Percentiles rank a stretch among this genome's conserved stretches.
Conservation (phyloP, 2,797 vertebrate species). For the Poecilia wingei region DNA sequence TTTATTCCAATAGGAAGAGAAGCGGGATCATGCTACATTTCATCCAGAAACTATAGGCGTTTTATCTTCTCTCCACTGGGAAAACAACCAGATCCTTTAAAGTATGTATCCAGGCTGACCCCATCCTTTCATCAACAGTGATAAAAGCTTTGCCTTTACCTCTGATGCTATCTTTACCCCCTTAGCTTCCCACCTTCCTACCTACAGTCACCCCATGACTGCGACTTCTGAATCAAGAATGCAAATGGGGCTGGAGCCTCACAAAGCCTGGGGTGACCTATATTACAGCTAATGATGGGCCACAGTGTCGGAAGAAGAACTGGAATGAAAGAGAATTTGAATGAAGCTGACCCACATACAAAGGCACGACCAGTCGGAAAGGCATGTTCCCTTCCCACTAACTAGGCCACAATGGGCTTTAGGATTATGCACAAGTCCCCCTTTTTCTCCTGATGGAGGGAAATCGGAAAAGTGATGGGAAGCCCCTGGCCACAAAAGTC, state of each 20-base stretch:
- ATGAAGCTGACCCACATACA: conserved; percentile 88
- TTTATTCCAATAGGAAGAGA: conserved; percentile 16
- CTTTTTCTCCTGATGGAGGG: conserved; percentile 74
- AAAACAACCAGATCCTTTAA: conserved; percentile 70
- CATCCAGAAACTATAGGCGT: conserved; percentile 54
- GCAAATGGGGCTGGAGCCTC: conserved; percentile 81
- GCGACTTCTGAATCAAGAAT: conserved; percentile 84
- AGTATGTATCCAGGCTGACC: conserved; percentile 70
- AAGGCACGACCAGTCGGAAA: conserved; percentile 81
- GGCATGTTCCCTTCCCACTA: conserved; percentile 83
- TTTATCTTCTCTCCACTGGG: conserved; percentile 68
- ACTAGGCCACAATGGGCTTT: conserved; percentile 87
- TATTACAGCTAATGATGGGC: conserved; percentile 86
- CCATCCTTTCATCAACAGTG: conserved; percentile 78
- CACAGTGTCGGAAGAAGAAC: conserved; percentile 76
- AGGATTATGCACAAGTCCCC: conserved; percentile 83
- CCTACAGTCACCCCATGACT: conserved; percentile 68
- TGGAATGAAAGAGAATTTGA: conserved; percentile 87
- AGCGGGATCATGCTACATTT: conserved; percentile 28
- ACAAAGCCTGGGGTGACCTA: conserved; percentile 85
- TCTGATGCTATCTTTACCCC: conserved; percentile 60
- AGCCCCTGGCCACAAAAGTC: conserved; percentile 68
- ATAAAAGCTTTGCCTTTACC: conserved; percentile 76
- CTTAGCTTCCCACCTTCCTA: conserved; percentile 63
- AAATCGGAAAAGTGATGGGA: conserved; percentile 68